Evolutionary conservation across 1,140 invertebrate genomes (phyloP).

Genomic region (Aricia agestis): DNA sequence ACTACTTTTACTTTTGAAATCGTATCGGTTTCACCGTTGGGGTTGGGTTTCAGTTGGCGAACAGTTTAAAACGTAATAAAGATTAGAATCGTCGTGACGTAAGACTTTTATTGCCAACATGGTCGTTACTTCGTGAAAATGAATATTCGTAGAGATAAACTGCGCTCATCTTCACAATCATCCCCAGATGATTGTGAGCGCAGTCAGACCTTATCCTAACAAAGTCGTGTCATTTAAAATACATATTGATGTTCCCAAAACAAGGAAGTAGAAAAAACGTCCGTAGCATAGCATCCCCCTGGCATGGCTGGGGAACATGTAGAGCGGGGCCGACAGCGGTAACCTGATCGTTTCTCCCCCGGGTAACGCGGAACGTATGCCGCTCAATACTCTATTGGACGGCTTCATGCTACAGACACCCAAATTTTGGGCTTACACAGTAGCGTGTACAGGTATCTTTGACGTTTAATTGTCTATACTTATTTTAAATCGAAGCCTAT

Average conservation of each 20-base stretch:
- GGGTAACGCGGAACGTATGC: conserved; percentile 42
- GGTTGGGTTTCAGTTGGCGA: not conserved
- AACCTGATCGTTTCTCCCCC: conserved; percentile 35
- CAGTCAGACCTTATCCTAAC: no score
- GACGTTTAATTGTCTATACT: no score
- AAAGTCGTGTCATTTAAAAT: no score
- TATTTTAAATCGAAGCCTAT: no score
- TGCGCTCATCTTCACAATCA: no score
- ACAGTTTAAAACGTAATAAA: not conserved
- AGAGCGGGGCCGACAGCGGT: conserved; percentile 40
- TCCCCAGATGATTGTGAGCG: no score
- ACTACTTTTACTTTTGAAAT: conserved; percentile 8
- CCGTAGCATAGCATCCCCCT: conserved; percentile 22
- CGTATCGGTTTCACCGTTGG: not conserved
- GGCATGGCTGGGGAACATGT: conserved; percentile 26
- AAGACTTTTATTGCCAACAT: not conserved
- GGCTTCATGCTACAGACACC: conserved; percentile 17
- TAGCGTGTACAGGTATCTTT: no score
- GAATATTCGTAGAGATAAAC: no score
- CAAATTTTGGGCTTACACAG: not conserved
- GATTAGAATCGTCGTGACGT: not conserved
- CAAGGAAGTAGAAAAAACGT: conserved; percentile 8
- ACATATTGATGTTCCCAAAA: no score
- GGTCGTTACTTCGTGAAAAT: no score
- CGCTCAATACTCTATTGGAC: conserved; percentile 39